Evolutionary conservation across 2,888 invertebrate genomes (phyloP).

Genomic region (Acleris cristana): DNA sequence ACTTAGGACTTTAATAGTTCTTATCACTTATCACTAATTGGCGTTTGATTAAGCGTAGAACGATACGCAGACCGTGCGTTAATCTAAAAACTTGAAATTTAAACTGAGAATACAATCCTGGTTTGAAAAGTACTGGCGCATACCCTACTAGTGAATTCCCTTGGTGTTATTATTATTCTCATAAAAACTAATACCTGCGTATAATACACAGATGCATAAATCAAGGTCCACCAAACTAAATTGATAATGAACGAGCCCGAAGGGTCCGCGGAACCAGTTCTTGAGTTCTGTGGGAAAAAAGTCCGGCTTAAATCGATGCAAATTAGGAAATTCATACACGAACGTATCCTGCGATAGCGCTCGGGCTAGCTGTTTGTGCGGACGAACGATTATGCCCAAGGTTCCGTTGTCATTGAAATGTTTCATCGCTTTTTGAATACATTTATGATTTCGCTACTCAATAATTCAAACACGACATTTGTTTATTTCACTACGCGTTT

Average conservation of each 20-base stretch:
- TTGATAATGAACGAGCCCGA: constrained; percentile 14
- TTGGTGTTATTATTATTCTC: neutral
- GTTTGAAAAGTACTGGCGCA: too few species aligned
- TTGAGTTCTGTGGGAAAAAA: constrained; percentile 20
- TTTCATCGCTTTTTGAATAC: constrained; percentile 1
- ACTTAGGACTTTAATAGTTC: too few species aligned
- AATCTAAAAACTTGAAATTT: too few species aligned
- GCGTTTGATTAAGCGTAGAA: too few species aligned
- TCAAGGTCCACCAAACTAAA: constrained; percentile 20
- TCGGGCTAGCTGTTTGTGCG: neutral
- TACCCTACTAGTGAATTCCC: too few species aligned
- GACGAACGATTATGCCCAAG: constrained; percentile 19
- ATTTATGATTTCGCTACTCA: neutral
- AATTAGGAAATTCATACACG: constrained; percentile 26
- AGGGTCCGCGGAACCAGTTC: constrained; percentile 28
- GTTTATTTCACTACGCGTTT: neutral
- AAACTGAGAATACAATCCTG: too few species aligned
- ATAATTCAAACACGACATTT: neutral
- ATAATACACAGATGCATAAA: constrained; percentile 3
- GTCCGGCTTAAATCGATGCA: constrained; percentile 24
- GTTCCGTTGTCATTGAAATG: constrained; percentile 25
- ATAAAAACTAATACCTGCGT: neutral
- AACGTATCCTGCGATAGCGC: constrained; percentile 20
- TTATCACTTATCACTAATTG: too few species aligned
- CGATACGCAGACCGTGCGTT: too few species aligned